phyloP scores from a whole-genome alignment of 2,797 vertebrate genomes.

The Rhodeus uyekii region DNA sequence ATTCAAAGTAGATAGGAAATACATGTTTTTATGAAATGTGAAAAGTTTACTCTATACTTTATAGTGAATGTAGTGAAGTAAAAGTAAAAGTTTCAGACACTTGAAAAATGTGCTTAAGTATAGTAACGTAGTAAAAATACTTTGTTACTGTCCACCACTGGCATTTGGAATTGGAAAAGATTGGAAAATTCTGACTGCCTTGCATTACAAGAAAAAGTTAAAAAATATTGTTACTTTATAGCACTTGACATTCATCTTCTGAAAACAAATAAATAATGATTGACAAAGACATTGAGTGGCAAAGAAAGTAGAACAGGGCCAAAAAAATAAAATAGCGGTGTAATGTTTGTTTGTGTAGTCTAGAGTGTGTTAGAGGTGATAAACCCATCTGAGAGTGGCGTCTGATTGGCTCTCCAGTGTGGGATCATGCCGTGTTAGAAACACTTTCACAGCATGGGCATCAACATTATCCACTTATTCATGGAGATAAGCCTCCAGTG shows the following conservation, averaged over 20 bases:
- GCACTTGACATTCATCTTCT: not conserved
- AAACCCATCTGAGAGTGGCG: conserved; percentile 26
- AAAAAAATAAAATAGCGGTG: not conserved
- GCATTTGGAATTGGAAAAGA: not conserved
- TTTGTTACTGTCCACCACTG: no score
- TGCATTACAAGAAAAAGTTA: not conserved
- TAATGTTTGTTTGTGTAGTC: not conserved
- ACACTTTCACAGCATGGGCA: conserved; percentile 37
- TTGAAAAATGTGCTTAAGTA: not conserved
- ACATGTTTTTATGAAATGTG: not conserved
- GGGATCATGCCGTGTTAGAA: conserved; percentile 37
- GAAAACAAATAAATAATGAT: not conserved
- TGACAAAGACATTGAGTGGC: not conserved
- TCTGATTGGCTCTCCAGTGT: conserved; percentile 40
- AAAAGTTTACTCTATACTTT: no score
- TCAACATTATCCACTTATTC: conserved; percentile 39
- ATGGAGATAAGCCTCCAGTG: conserved; percentile 32
- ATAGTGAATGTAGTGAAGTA: no score
- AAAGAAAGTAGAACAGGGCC: not conserved
- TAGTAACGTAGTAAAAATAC: not conserved
- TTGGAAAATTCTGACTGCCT: not conserved
- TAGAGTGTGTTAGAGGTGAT: conserved; percentile 34
- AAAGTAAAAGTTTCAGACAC: not conserved
- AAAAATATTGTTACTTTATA: not conserved
- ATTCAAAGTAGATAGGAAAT: not conserved